These are phyloP conservation scores for Podiceps cristatus DNA, from an alignment of 2,113 vertebrate genomes.

Conservation along the genomic window DNA sequence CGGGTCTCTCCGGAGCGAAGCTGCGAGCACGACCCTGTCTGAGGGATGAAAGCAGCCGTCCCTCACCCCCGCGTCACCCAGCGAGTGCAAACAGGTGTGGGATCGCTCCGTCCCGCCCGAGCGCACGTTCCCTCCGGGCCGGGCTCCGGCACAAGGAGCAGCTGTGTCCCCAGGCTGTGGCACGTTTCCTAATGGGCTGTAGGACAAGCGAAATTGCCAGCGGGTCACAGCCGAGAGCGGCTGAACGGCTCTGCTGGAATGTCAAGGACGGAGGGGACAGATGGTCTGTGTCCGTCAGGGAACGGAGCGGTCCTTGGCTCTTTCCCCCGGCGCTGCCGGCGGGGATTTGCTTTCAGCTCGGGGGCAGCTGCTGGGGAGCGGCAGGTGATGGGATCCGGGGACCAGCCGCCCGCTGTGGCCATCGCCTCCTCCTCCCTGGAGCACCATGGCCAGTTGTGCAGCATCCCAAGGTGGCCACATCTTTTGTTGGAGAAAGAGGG, in stretches of 20 bases:
- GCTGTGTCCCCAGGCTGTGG: conserved; percentile 33
- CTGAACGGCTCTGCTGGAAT: conserved; percentile 38
- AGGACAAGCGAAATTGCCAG: not conserved
- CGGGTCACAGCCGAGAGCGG: not conserved
- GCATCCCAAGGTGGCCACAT: not conserved
- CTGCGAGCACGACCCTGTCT: not conserved
- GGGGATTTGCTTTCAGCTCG: not conserved
- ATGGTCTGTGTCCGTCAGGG: conserved; percentile 52
- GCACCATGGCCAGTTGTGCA: fast-evolving
- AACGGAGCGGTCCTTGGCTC: not conserved
- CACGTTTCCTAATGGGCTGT: not conserved
- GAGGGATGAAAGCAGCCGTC: conserved; percentile 1
- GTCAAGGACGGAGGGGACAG: conserved; percentile 56
- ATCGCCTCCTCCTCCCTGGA: not conserved
- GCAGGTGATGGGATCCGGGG: not conserved
- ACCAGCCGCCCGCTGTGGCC: fast-evolving
- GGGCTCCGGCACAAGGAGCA: not conserved
- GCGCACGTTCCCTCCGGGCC: not conserved
- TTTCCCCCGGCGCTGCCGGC: not conserved
- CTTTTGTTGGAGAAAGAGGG: fast-evolving
- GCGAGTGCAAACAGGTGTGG: conserved; percentile 19
- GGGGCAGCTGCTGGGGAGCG: not conserved
- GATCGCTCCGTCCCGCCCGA: not conserved
- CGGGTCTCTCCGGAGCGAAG: not conserved
- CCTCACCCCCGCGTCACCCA: not conserved